These are phyloP conservation scores for Tychaedon coryphoeus DNA, from an alignment of 2,113 vertebrate genomes.

Conservation along the genomic window DNA sequence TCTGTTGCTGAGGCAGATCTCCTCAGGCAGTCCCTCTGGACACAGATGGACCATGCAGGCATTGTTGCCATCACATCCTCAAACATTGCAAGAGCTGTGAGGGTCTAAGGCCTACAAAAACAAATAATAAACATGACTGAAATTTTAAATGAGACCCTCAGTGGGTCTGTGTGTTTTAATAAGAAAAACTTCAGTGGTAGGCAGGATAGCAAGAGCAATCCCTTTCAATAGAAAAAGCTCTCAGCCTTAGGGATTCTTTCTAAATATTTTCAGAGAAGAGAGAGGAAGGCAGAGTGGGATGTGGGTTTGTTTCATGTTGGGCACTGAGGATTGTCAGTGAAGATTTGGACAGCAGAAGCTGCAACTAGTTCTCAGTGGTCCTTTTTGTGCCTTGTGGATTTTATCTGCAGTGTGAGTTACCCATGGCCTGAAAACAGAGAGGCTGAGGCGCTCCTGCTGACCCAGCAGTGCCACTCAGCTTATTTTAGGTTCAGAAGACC, in stretches of 20 bases:
- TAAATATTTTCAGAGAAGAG: not conserved
- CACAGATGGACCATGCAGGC: not conserved
- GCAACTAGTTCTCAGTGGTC: not conserved
- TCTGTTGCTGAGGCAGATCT: not conserved
- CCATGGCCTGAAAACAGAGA: not conserved
- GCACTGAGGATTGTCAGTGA: not conserved
- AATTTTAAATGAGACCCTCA: not conserved
- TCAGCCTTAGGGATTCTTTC: not conserved
- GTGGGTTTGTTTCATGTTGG: not conserved
- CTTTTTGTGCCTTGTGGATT: not conserved
- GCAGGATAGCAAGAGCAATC: rapidly evolving
- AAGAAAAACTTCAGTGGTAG: not conserved
- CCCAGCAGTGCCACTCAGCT: not conserved
- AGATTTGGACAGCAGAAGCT: not conserved
- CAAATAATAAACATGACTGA: not conserved
- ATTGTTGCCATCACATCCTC: rapidly evolving
- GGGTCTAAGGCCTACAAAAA: not conserved
- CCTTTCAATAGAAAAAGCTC: not conserved
- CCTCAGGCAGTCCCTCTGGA: not conserved
- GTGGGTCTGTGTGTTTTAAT: not conserved
- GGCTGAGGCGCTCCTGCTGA: not conserved
- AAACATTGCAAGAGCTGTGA: not conserved
- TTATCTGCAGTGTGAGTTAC: not conserved
- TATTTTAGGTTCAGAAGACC: not conserved
- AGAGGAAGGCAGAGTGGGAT: not conserved